These are phyloP conservation scores for Liparis tanakae DNA, from an alignment of 2,797 vertebrate species.

Conservation along the genomic window DNA sequence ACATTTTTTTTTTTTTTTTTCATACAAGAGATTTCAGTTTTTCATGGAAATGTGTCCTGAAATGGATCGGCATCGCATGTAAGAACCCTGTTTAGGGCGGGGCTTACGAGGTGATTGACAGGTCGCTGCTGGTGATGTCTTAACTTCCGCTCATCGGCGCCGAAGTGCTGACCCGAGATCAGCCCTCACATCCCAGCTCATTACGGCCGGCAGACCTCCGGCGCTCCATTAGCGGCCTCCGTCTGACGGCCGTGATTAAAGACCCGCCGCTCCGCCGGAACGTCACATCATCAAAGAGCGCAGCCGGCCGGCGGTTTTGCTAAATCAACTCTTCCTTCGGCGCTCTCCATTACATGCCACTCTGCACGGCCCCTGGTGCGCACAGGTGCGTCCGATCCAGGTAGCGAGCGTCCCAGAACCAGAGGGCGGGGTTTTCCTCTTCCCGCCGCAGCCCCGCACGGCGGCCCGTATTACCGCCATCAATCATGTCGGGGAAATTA, in stretches of 20 bases:
- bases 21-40: too few relatives aligned
- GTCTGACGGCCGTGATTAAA: constrained; percentile 73
- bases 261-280: constrained; percentile 53
- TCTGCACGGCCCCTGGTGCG: constrained; percentile 58
- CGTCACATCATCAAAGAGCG: constrained; percentile 64
- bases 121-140: too few relatives aligned
- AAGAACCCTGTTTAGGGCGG: too few relatives aligned
- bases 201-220: constrained; percentile 52
- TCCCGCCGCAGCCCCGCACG: constrained; percentile 70
- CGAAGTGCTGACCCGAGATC: constrained; percentile 52
- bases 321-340: constrained; percentile 56
- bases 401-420: too few relatives aligned
- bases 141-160: too few relatives aligned
- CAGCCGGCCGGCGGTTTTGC: constrained; percentile 31
- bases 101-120: too few relatives aligned
- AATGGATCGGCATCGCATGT: too few relatives aligned
- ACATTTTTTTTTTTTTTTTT: too few relatives aligned
- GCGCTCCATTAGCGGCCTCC: constrained; percentile 55
- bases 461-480: constrained; percentile 83
- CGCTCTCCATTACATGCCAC: constrained; percentile 65
- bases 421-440: constrained; percentile 52
- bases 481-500: constrained; percentile 85
- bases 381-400: constrained; percentile 58
- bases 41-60: too few relatives aligned
- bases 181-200: constrained; percentile 47